Percentiles rank a stretch among this genome's conserved stretches.
Evolutionary conservation across 2,797 vertebrate species (phyloP).

Genomic region (Lithobates sylvaticus): DNA sequence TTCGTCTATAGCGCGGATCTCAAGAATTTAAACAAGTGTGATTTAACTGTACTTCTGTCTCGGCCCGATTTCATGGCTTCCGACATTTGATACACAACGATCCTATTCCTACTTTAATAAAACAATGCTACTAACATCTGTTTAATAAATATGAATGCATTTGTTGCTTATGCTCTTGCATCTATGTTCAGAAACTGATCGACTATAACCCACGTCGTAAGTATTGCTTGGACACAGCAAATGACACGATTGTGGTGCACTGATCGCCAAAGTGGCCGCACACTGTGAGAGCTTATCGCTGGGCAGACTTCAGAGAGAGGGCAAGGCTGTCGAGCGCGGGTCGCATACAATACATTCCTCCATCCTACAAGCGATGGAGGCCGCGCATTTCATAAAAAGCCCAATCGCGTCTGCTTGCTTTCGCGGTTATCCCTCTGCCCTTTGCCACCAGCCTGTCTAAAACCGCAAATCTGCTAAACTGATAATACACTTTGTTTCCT

Average conservation of each 20-base stretch:
- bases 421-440: slow-evolving; percentile 34
- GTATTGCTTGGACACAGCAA: background rate
- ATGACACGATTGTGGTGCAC: background rate
- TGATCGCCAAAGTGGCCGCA: too few species aligned
- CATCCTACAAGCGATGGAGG: background rate
- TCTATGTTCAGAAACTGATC: too few species aligned
- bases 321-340: background rate
- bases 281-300: background rate
- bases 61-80: too few species aligned
- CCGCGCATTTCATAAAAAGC: background rate
- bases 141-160: too few species aligned
- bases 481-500: slow-evolving; percentile 66
- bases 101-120: too few species aligned
- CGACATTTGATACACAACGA: too few species aligned
- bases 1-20: too few species aligned
- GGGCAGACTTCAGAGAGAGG: background rate
- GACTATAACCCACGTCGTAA: too few species aligned
- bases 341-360: background rate
- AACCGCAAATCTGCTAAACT: slow-evolving; percentile 17
- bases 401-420: background rate
- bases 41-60: too few species aligned
- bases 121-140: too few species aligned
- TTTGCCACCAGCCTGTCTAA: slow-evolving; percentile 4
- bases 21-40: too few species aligned
- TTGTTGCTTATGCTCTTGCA: too few species aligned